These are phyloP conservation scores for Diarsia mendica DNA, from an alignment of 2,888 invertebrate species.

Conservation along the genomic window DNA sequence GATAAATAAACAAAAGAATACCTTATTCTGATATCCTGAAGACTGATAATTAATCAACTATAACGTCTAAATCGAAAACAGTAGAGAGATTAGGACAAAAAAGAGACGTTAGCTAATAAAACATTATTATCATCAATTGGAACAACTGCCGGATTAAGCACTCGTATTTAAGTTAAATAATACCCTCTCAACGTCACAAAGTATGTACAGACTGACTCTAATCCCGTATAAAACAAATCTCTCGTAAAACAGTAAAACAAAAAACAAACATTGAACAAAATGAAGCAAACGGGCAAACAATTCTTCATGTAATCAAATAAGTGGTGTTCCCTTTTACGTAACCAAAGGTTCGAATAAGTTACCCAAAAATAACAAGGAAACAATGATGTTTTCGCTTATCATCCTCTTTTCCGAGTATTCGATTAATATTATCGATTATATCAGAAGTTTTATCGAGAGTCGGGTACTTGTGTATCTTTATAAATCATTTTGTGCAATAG, in stretches of 20 bases:
- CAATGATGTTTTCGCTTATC: slow-evolving; percentile 49
- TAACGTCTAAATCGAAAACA: not conserved
- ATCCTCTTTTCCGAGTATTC: slow-evolving; percentile 26
- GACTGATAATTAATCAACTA: slow-evolving; percentile 1
- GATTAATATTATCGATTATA: slow-evolving; percentile 48
- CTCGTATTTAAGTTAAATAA: slow-evolving; percentile 38
- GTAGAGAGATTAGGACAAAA: slow-evolving; percentile 11
- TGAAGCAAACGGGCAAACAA: slow-evolving; percentile 28
- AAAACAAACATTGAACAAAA: slow-evolving; percentile 40
- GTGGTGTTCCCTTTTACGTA: slow-evolving; percentile 21
- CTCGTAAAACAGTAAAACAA: slow-evolving; percentile 8
- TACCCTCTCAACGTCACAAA: slow-evolving; percentile 22
- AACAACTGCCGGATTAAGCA: slow-evolving; percentile 28
- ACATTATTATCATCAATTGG: slow-evolving; percentile 20
- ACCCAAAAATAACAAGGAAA: slow-evolving; percentile 34
- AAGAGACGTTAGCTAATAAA: not conserved
- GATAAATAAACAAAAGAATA: not conserved
- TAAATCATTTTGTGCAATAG: slow-evolving; percentile 23
- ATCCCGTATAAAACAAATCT: slow-evolving; percentile 39
- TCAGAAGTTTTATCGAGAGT: slow-evolving; percentile 38
- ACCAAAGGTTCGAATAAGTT: slow-evolving; percentile 36
- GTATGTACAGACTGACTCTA: slow-evolving; percentile 9
- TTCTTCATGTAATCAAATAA: slow-evolving; percentile 60
- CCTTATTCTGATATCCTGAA: not conserved
- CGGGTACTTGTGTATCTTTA: not conserved